Evolutionary conservation across 2,797 vertebrate genomes (phyloP).

Genomic region (Myoxocephalus aenaeus): DNA sequence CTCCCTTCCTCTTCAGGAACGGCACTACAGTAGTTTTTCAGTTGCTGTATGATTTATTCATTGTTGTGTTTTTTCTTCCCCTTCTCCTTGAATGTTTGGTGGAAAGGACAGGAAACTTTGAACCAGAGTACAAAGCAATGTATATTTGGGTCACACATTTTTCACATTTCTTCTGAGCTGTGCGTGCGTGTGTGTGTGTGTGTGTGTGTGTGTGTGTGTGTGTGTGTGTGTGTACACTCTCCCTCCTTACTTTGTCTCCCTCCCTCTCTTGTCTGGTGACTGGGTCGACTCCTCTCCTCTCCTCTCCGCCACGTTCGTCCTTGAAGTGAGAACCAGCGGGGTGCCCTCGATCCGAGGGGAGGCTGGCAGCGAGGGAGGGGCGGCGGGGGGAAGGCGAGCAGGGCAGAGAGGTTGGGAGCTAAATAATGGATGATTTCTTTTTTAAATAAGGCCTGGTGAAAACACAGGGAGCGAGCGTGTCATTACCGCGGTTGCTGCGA

Average conservation of each 20-base stretch:
- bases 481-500: slow-evolving; percentile 70
- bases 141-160: slow-evolving; percentile 85
- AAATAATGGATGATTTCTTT: slow-evolving; percentile 86
- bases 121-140: slow-evolving; percentile 86
- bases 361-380: slow-evolving; percentile 34
- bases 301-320: slow-evolving; percentile 81
- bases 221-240: slow-evolving; percentile 39
- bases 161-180: slow-evolving; percentile 58
- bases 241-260: slow-evolving; percentile 61
- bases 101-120: slow-evolving; percentile 86
- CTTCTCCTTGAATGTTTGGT: slow-evolving; percentile 82
- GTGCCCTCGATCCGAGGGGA: slow-evolving; percentile 76
- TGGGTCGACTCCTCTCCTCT: slow-evolving; percentile 75
- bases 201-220: slow-evolving; percentile 12
- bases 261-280: slow-evolving; percentile 67
- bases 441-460: slow-evolving; percentile 79
- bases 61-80: slow-evolving; percentile 73
- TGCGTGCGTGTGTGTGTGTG: slow-evolving; percentile 30
- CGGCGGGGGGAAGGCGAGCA: slow-evolving; percentile 13
- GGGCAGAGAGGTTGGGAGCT: slow-evolving; percentile 80
- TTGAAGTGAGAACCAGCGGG: slow-evolving; percentile 85
- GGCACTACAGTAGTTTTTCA: slow-evolving; percentile 63
- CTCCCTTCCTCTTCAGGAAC: slow-evolving; percentile 57
- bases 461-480: slow-evolving; percentile 66
- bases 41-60: slow-evolving; percentile 85